Base-by-base conservation (phyloP, 2,888 invertebrate genomes). In the Petrophora chlorosata region DNA sequence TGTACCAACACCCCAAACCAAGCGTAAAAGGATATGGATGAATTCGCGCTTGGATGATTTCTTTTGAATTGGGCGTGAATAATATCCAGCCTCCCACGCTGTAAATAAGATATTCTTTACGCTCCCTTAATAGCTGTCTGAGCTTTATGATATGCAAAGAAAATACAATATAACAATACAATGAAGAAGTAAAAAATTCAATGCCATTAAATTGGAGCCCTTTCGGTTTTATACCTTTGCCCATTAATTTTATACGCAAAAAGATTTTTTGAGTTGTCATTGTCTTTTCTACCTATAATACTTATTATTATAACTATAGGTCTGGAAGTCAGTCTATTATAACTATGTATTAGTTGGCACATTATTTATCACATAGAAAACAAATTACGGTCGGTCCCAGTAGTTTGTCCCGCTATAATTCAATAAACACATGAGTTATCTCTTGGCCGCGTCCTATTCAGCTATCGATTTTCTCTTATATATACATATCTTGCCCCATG, bases 11-110 rank as follows among this genome's bases (percentile, higher is more conserved):
- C 55, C 70, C 64, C 65, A 72, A 65, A 71, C 65, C 65, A 56
- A 68, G 59, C 67, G 71, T 73, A 73, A 76, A 76, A 69, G 71
- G 75, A 73, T 78, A 75, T 73, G 62, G 67, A 74, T 74, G 67
- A 65, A 76, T 77, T 71, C 64, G 65, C 71, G 72, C 63, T 60
- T 67, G 68, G 56, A 59, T 73, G 69, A 67, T 64, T 75, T 71
- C 75, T 67, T 71, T 77, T 70, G 67, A 73, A 75, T 71, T 66
- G 70, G 63, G 67, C 59, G 67, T 74, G 68, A 70, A 73, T 72
- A 68, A 65, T 67, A 68, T 63, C 64, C 61, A 54, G 56, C 50
- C 64, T 61, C 69, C 68, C 59, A 72, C 70, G 56, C 61, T 44
- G 55, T 65, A 66, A 72, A 72, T 64, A 69, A 66, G 59, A 67